phyloP scores from a whole-genome alignment of 2,888 invertebrate species.

The Thereva nobilitata region DNA sequence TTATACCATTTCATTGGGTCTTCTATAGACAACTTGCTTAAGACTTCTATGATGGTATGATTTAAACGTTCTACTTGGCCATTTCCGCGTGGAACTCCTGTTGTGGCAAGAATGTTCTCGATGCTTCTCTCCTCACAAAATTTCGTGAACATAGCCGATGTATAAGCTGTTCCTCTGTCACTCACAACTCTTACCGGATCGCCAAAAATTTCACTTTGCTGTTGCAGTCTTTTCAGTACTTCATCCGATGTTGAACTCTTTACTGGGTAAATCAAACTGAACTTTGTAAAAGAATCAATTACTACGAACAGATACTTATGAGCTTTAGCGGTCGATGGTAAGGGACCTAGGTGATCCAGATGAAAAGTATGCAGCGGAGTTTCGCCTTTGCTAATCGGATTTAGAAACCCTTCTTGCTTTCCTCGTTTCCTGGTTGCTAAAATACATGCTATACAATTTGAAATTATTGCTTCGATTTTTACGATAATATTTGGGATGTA shows the following conservation, averaged over 20 bases:
- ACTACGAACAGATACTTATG: conserved; percentile 45
- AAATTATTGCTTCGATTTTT: conserved; percentile 5
- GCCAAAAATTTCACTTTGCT: neutral
- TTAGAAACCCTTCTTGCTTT: conserved; percentile 48
- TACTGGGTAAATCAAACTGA: neutral
- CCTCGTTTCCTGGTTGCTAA: conserved; percentile 39
- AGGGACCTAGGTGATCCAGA: conserved; percentile 50
- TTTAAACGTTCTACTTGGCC: conserved; percentile 47
- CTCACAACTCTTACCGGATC: neutral
- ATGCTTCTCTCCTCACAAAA: conserved; percentile 50
- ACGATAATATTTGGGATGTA: neutral
- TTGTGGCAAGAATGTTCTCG: conserved; percentile 44
- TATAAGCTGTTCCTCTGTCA: conserved; percentile 31
- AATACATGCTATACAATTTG: conserved; percentile 16
- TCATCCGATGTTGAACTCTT: neutral
- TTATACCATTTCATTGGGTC: conserved; percentile 43
- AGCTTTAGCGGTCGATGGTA: conserved; percentile 46
- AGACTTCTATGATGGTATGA: conserved; percentile 45
- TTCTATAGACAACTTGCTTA: conserved; percentile 49
- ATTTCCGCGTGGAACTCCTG: conserved; percentile 46
- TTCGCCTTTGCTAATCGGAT: conserved; percentile 47
- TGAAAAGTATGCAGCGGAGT: conserved; percentile 47
- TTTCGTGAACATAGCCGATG: conserved; percentile 47
- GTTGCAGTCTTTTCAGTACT: neutral
- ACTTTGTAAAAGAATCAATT: neutral